phyloP scores from a whole-genome alignment of 2,113 vertebrate genomes.

The Apeltes quadracus region DNA sequence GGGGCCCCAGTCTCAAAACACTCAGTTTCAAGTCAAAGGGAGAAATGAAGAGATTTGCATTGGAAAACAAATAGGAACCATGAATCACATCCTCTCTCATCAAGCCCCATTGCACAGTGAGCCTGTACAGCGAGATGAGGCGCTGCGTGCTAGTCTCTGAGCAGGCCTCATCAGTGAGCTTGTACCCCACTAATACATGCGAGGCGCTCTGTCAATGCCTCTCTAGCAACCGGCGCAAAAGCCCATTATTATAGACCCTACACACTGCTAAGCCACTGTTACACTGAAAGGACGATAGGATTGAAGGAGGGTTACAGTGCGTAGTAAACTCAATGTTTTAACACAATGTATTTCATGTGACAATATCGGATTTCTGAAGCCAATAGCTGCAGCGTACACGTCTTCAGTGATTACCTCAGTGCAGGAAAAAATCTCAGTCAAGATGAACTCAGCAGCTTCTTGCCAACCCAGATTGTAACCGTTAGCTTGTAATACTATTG shows the following conservation, averaged over 20 bases:
- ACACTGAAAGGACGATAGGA: constrained; percentile 65
- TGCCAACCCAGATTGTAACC: background rate
- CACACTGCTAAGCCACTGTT: constrained; percentile 52
- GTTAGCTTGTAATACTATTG: background rate
- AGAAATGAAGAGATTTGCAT: constrained; percentile 38
- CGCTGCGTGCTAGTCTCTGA: constrained; percentile 54
- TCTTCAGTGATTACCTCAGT: background rate
- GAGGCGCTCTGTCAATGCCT: constrained; percentile 51
- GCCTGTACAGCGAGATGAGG: constrained; percentile 40
- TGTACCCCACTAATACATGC: constrained; percentile 62
- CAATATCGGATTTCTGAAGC: background rate
- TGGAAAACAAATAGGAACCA: constrained; percentile 61
- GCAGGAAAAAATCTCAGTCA: background rate
- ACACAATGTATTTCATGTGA: constrained; percentile 2
- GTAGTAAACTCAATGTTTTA: constrained; percentile 5
- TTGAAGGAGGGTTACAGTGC: constrained; percentile 54
- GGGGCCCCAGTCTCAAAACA: constrained; percentile 16
- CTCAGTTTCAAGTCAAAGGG: constrained; percentile 31
- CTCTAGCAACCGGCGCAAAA: constrained; percentile 26
- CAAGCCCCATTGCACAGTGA: constrained; percentile 52
- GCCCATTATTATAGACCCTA: constrained; percentile 51
- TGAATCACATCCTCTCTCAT: constrained; percentile 63
- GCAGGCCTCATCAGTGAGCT: constrained; percentile 68
- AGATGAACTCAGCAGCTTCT: constrained; percentile 5
- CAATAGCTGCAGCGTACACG: constrained; percentile 14